Conservation (phyloP, 2,888 invertebrate genomes). For the Mellilla xanthometata region DNA sequence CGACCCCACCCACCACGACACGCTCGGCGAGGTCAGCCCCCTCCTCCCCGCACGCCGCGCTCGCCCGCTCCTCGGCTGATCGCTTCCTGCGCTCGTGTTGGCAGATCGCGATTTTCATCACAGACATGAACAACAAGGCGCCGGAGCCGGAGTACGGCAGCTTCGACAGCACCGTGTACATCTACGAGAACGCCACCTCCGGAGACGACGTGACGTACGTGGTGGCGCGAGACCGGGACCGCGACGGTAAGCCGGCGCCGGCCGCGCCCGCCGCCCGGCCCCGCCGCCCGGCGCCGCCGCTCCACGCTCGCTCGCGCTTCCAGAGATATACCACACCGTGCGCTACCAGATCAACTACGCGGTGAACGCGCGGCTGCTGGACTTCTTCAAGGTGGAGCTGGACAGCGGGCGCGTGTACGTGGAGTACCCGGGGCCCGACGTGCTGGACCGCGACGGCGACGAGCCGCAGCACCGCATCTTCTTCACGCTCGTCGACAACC, state of each 20-base stretch:
- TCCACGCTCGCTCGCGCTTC: not conserved
- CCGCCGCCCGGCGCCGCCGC: no score
- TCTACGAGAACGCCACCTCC: constrained; percentile 75
- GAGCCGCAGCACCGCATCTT: constrained; percentile 69
- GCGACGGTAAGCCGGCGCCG: constrained; percentile 55
- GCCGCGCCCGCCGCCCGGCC: no score
- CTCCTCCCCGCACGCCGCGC: no score
- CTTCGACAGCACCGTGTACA: constrained; percentile 52
- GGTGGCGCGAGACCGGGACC: constrained; percentile 75
- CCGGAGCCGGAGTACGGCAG: constrained; percentile 62
- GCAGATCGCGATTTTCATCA: constrained; percentile 82
- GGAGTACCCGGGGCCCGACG: constrained; percentile 61
- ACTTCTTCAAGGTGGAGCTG: constrained; percentile 77
- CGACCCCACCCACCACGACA: constrained; percentile 52
- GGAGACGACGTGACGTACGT: constrained; percentile 65
- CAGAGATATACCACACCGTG: constrained; percentile 77
- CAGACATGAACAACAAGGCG: constrained; percentile 83
- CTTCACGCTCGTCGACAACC: constrained; percentile 80
- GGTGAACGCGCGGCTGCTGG: constrained; percentile 60
- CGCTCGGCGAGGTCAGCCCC: constrained; percentile 57
- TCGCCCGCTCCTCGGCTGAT: no score
- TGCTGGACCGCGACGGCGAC: constrained; percentile 77
- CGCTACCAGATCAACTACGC: constrained; percentile 77
- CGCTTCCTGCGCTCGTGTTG: constrained; percentile 3
- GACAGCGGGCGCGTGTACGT: constrained; percentile 71